Evolutionary conservation across 2,113 vertebrate species (phyloP), one percentile per base, ranked within the genome.

Genomic region (Hemiscyllium ocellatum): DNA sequence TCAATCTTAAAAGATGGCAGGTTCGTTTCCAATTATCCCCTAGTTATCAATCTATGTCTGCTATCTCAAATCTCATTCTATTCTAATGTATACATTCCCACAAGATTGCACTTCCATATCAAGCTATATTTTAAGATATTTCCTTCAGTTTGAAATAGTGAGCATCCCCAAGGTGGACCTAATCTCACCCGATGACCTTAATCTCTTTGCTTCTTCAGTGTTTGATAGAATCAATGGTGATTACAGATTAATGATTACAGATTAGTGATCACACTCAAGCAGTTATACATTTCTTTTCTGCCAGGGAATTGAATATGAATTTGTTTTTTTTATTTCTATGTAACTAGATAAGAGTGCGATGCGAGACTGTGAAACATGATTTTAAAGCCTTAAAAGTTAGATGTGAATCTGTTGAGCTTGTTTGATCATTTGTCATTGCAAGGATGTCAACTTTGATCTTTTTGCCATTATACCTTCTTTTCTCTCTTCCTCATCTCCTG

Each of bases 41-140:
- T 19, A 2, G 33, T 91, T 91, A 91, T 91, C 87, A 91, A 91
- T 91, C 87, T 65, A 26, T 90, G 87, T 65, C 87, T 65, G 13
- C 0, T 65, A 91, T 65, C 56, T 6, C 29, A 56, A 65, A 91
- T 65, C 56, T 65, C 56, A 65, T 91, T 65, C 29, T 15, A 2
- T 65, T 91, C 29, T 56, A 65, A n/a, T 20, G n/a, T 26, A n/a
- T 5, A n/a, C n/a, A 91, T 91, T 91, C 89, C 89, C 56, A 91
- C 13, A 65, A 66, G 89, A 37, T 33, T 65, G 17, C 1, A 66
- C 29, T 66, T 91, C 61, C 89, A 91, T 19, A 91, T 91, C n/a
- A 91, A 66, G 13, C 56, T 33, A n/a, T 37, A 20, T 91, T 4
- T 20, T 91, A n/a, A 89, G 22, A 42, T 61, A 37, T 91, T 66